Evolutionary conservation across 2,797 vertebrate species (phyloP).

Genomic region (Cichlasoma orientale): DNA sequence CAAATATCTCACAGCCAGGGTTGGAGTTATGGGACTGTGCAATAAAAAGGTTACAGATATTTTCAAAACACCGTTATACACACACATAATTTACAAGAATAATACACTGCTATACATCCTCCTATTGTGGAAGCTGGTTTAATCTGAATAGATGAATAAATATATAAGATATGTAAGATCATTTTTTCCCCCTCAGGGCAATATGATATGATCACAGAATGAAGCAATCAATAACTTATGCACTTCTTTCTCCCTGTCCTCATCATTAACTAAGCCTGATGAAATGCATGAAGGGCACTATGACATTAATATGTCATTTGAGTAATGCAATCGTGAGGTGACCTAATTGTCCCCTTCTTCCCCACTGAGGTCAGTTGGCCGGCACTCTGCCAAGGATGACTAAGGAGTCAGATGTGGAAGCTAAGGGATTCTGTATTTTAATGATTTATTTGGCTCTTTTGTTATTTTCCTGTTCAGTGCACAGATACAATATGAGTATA

Average conservation of each 20-base stretch:
- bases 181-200: slow-evolving; percentile 3
- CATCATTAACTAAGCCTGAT: slow-evolving; percentile 60
- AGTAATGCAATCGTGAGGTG: slow-evolving; percentile 74
- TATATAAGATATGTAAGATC: slow-evolving; percentile 22
- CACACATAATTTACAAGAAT: slow-evolving; percentile 66
- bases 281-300: slow-evolving; percentile 64
- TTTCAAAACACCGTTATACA: slow-evolving; percentile 74
- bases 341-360: slow-evolving; percentile 74
- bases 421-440: slow-evolving; percentile 75
- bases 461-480: slow-evolving; percentile 78
- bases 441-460: slow-evolving; percentile 80
- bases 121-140: slow-evolving; percentile 47
- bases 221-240: slow-evolving; percentile 54
- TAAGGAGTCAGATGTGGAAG: slow-evolving; percentile 78
- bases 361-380: slow-evolving; percentile 62
- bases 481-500: slow-evolving; percentile 74
- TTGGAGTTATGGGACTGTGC: slow-evolving; percentile 77
- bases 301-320: slow-evolving; percentile 76
- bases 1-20: slow-evolving; percentile 92
- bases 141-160: slow-evolving; percentile 65
- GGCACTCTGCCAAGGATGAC: slow-evolving; percentile 62
- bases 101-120: slow-evolving; percentile 47
- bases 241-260: slow-evolving; percentile 40
- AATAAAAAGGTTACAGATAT: slow-evolving; percentile 82
- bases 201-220: slow-evolving; percentile 46